Conservation (phyloP, 2,888 invertebrate species). For the Polydesmus complanatus region DNA sequence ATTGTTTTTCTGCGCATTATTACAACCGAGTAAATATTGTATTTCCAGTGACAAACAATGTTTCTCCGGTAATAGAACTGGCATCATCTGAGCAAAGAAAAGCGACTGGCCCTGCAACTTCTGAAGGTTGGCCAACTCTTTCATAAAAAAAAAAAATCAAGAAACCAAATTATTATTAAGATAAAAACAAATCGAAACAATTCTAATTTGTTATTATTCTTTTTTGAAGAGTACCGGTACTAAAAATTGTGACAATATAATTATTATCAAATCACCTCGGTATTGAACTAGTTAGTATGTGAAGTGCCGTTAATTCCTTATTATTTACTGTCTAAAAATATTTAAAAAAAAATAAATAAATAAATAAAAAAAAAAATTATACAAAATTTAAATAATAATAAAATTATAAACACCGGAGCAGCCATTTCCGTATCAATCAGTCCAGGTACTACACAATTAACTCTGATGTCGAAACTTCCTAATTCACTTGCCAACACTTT, state of each 20-base stretch:
- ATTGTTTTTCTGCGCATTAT: too few species aligned
- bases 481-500: conserved; percentile 67
- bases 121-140: conserved; percentile 56
- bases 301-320: neutral
- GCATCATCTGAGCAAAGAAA: conserved; percentile 75
- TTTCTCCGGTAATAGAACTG: conserved; percentile 78
- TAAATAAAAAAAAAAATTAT: neutral
- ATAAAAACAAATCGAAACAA: too few species aligned
- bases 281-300: neutral
- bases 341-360: neutral
- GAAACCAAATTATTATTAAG: too few species aligned
- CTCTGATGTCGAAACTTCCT: conserved; percentile 67
- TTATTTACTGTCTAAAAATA: too few species aligned
- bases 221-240: too few species aligned
- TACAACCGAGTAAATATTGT: too few species aligned
- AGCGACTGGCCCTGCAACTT: conserved; percentile 61
- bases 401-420: conserved; percentile 43
- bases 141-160: too few species aligned
- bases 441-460: conserved; percentile 87
- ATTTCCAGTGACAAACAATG: conserved; percentile 62
- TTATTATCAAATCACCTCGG: conserved; percentile 5
- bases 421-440: conserved; percentile 84
- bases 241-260: too few species aligned
- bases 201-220: too few species aligned
- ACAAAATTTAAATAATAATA: too few species aligned